A percentile compares a stretch with the other conserved stretches of the same genome.
These are phyloP conservation scores for Tholera decimalis DNA, from an alignment of 2,888 invertebrate genomes.

Conservation along the genomic window DNA sequence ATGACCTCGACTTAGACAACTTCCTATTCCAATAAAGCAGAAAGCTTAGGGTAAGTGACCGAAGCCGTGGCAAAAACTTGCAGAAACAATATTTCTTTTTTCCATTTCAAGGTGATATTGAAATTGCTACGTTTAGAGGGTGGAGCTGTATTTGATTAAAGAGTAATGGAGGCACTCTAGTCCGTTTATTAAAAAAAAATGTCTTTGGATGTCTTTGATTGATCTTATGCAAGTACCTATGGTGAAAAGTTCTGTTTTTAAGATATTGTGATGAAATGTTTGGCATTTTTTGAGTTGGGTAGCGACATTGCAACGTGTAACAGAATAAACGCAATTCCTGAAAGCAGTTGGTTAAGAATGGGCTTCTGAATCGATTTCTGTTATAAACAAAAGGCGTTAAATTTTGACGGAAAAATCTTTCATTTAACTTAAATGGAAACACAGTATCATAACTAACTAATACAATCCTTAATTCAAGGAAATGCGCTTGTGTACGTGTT, in stretches of 20 bases:
- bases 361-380: too few species aligned
- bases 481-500: too few species aligned
- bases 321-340: too few species aligned
- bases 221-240: not conserved
- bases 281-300: not conserved
- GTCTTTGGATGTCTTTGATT: not conserved
- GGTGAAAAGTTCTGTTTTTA: not conserved
- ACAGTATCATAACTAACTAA: too few species aligned
- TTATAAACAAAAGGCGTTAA: too few species aligned
- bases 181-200: not conserved
- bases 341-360: too few species aligned
- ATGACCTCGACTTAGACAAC: too few species aligned
- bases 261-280: not conserved
- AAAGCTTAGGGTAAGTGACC: not conserved
- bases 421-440: too few species aligned
- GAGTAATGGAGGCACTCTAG: slow-evolving; percentile 6
- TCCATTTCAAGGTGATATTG: slow-evolving; percentile 22
- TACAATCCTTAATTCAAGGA: too few species aligned
- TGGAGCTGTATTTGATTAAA: slow-evolving; percentile 12
- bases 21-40: not conserved
- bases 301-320: too few species aligned
- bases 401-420: too few species aligned
- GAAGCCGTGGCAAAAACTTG: not conserved
- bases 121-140: slow-evolving; percentile 14
- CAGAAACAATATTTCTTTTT: slow-evolving; percentile 4